Evolutionary conservation across 2,113 vertebrate species (phyloP).

Genomic region (Entelurus aequoreus): DNA sequence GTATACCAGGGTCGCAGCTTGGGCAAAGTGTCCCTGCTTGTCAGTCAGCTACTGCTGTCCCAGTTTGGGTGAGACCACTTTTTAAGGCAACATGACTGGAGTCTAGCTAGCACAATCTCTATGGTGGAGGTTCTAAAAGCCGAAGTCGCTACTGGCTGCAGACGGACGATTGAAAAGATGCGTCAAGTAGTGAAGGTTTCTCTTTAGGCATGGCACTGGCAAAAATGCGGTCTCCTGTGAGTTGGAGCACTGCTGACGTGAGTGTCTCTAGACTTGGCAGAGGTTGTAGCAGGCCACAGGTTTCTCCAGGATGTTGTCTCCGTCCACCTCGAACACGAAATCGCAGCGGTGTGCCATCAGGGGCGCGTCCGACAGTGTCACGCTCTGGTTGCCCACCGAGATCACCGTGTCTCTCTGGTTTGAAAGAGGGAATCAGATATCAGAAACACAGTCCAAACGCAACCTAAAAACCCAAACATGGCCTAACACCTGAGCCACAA

Average conservation of each 20-base stretch:
- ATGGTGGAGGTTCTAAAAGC: constrained; percentile 5
- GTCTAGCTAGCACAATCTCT: constrained; percentile 4
- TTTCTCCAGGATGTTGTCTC: constrained; percentile 68
- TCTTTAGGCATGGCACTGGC: constrained; percentile 48
- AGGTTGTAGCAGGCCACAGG: constrained; percentile 69
- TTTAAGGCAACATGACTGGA: constrained; percentile 61
- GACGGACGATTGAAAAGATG: not conserved
- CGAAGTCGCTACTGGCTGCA: not conserved
- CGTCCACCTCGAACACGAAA: constrained; percentile 69
- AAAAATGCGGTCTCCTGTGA: not conserved
- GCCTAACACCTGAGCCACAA: no score
- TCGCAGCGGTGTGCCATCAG: constrained; percentile 66
- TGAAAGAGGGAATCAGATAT: not conserved
- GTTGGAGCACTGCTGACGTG: not conserved
- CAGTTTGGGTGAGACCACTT: constrained; percentile 31
- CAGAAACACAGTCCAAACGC: no score
- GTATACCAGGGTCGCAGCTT: not conserved
- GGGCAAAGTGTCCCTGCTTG: constrained; percentile 4
- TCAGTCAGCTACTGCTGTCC: not conserved
- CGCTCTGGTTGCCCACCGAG: constrained; percentile 64
- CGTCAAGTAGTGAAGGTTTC: constrained; percentile 34
- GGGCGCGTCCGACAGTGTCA: constrained; percentile 60
- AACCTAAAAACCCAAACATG: no score
- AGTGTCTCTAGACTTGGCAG: constrained; percentile 69
- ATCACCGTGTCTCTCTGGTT: constrained; percentile 63